These are phyloP conservation scores for Choristoneura rosaceana DNA, from an alignment of 2,888 invertebrate species.

Conservation along the genomic window DNA sequence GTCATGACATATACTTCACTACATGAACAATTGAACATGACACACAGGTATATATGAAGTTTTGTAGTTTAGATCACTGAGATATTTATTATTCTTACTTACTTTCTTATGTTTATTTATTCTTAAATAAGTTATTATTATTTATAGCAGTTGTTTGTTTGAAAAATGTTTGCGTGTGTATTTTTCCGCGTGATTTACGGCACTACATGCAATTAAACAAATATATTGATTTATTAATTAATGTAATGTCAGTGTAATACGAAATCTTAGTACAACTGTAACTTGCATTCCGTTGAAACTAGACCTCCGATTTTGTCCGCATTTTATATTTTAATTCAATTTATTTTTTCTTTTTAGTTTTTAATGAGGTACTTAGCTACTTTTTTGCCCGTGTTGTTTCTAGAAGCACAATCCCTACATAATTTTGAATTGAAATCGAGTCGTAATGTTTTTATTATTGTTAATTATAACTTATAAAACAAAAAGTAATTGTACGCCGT, in stretches of 20 bases:
- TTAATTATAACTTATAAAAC: background rate
- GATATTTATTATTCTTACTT: background rate
- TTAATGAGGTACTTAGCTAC: background rate
- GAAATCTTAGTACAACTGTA: slow-evolving; percentile 8
- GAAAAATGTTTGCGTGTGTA: slow-evolving; percentile 6
- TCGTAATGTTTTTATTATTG: background rate
- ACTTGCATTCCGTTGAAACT: slow-evolving; percentile 11
- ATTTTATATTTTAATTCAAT: background rate
- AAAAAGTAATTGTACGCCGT: too few species aligned
- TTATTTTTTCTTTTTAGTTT: background rate
- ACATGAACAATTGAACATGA: too few species aligned
- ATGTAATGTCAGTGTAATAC: background rate
- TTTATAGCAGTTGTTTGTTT: background rate
- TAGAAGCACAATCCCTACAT: background rate
- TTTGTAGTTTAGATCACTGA: background rate
- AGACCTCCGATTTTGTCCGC: background rate
- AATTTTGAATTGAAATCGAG: background rate
- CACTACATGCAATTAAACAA: background rate
- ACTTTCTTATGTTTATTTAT: background rate
- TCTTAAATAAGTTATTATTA: background rate
- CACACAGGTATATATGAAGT: too few species aligned
- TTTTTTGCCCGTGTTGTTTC: background rate
- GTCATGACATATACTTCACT: background rate
- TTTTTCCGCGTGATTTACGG: background rate
- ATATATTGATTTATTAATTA: background rate